Percentiles rank a stretch among this genome's conserved stretches.
Conservation (phyloP, 2,797 vertebrate genomes). For the Alosa sapidissima region DNA sequence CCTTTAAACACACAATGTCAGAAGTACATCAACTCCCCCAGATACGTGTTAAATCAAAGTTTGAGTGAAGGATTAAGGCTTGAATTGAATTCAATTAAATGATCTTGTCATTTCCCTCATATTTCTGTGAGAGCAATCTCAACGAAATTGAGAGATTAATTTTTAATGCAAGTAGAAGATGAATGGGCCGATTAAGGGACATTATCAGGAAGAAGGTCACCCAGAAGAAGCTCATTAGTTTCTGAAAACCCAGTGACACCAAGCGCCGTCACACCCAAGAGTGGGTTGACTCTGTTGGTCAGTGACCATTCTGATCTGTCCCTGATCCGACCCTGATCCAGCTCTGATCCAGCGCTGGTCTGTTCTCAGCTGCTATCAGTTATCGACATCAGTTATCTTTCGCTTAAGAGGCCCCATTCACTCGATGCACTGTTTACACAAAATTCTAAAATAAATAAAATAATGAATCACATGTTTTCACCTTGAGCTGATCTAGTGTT, state of each 20-base stretch:
- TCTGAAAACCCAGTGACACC: background rate
- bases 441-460: background rate
- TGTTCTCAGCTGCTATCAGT: background rate
- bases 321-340: background rate
- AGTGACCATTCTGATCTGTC: too few species aligned
- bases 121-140: background rate
- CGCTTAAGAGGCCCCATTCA: background rate
- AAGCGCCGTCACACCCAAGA: background rate
- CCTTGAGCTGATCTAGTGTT: conserved; percentile 5
- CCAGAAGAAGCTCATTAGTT: background rate
- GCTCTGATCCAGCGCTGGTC: background rate
- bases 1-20: background rate
- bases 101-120: background rate
- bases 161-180: background rate
- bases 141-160: background rate
- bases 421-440: background rate
- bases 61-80: background rate
- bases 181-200: background rate
- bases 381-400: too few species aligned
- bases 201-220: background rate
- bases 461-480: background rate
- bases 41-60: background rate
- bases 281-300: too few species aligned
- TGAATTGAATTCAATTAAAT: background rate
- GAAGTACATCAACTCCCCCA: background rate